A percentile compares a stretch with the other conserved stretches of the same genome.
phyloP scores from a whole-genome alignment of 2,888 invertebrate species.

The Epinotia ramella region DNA sequence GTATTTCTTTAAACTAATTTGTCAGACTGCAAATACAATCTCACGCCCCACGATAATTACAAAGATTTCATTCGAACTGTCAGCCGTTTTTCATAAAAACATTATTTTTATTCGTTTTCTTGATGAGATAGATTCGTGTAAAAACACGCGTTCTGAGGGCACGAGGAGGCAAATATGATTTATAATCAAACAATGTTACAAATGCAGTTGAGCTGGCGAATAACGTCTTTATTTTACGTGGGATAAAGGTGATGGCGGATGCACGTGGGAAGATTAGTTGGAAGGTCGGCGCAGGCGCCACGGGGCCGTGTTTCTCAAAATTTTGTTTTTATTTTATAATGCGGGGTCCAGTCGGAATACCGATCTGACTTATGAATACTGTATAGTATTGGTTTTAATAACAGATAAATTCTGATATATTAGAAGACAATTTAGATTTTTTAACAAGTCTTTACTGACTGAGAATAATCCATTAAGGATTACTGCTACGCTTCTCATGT shows the following conservation, averaged over 20 bases:
- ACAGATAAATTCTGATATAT: conserved; percentile 46
- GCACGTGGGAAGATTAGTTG: conserved; percentile 43
- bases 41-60: conserved; percentile 64
- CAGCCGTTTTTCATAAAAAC: conserved; percentile 65
- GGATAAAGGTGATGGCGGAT: conserved; percentile 49
- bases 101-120: conserved; percentile 72
- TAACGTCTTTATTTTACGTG: conserved; percentile 50
- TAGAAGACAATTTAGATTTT: background rate
- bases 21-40: conserved; percentile 50
- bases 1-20: conserved; percentile 38
- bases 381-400: conserved; percentile 52
- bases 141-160: conserved; percentile 76
- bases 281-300: conserved; percentile 74
- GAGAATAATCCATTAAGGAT: no score
- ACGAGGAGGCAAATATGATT: conserved; percentile 78
- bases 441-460: background rate
- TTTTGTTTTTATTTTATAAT: conserved; percentile 80
- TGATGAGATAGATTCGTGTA: conserved; percentile 73
- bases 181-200: conserved; percentile 60
- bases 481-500: no score
- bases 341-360: conserved; percentile 73
- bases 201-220: conserved; percentile 46
- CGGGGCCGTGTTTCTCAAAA: conserved; percentile 72
- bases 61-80: conserved; percentile 57
- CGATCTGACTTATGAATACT: conserved; percentile 57